phyloP scores from a whole-genome alignment of 2,888 invertebrate species.

The Temnothorax ravouxi region DNA sequence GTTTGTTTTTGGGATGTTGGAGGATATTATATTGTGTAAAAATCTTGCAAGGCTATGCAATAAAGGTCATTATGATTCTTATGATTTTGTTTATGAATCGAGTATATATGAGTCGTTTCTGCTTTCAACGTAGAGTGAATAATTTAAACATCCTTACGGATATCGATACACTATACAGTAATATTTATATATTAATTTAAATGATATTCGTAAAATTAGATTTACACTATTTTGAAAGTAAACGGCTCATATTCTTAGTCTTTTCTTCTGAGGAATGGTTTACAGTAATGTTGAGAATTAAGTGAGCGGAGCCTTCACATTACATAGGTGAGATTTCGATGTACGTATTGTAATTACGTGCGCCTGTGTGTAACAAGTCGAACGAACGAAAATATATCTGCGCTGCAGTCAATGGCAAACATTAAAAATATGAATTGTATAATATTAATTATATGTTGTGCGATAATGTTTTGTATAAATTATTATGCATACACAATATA shows the following conservation, averaged over 20 bases:
- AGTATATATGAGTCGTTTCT: neutral
- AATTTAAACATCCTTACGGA: neutral
- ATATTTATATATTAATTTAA: constrained; percentile 18
- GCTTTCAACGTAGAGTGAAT: neutral
- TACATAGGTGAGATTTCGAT: no score
- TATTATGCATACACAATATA: constrained; percentile 46
- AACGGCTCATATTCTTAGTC: neutral
- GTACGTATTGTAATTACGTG: neutral
- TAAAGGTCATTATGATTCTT: no score
- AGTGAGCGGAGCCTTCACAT: neutral
- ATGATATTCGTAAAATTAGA: neutral
- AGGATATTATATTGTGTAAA: no score
- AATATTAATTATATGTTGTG: constrained; percentile 52
- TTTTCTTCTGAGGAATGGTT: neutral
- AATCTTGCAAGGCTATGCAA: no score
- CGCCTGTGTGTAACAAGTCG: neutral
- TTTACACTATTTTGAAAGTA: constrained; percentile 14
- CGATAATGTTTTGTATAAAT: constrained; percentile 64
- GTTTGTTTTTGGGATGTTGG: no score
- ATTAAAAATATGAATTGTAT: constrained; percentile 39
- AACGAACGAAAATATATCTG: neutral
- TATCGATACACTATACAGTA: neutral
- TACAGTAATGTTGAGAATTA: neutral
- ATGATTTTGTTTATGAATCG: constrained; percentile 26
- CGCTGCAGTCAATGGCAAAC: constrained; percentile 12